Conservation (phyloP, 2,888 invertebrate species). For the Ophion ellenae region DNA sequence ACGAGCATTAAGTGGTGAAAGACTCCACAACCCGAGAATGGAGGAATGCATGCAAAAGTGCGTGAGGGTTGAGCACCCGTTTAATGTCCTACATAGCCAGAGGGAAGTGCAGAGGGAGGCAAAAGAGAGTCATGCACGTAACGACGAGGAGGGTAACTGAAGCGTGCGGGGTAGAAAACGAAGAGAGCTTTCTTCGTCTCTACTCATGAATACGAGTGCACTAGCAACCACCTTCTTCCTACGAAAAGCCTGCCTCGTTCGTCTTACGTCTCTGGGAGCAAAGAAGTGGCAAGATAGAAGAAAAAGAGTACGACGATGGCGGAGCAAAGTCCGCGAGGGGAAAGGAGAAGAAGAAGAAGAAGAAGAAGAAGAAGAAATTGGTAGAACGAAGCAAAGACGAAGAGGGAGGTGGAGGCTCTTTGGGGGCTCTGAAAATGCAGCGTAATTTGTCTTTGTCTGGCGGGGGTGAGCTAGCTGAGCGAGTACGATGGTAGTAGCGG, state of each 20-base stretch:
- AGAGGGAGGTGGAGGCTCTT: slow-evolving; percentile 74
- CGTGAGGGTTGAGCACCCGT: slow-evolving; percentile 80
- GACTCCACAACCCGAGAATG: slow-evolving; percentile 4
- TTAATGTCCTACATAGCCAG: slow-evolving; percentile 79
- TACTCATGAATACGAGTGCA: slow-evolving; percentile 35
- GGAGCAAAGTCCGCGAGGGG: background rate
- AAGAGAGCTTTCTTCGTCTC: slow-evolving; percentile 36
- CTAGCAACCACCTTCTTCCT: slow-evolving; percentile 49
- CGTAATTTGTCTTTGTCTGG: slow-evolving; percentile 84
- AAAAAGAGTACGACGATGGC: slow-evolving; percentile 9
- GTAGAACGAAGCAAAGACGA: slow-evolving; percentile 57
- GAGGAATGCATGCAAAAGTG: slow-evolving; percentile 67
- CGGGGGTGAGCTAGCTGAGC: slow-evolving; percentile 77
- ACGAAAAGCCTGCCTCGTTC: slow-evolving; percentile 57
- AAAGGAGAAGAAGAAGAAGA: slow-evolving; percentile 52
- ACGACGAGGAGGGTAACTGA: slow-evolving; percentile 65
- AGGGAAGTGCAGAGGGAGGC: slow-evolving; percentile 33
- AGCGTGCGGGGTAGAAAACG: slow-evolving; percentile 41
- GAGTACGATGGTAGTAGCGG: slow-evolving; percentile 74
- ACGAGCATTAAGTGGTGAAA: background rate
- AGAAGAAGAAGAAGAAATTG: slow-evolving; percentile 48
- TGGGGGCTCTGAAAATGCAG: slow-evolving; percentile 83
- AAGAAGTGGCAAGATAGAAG: slow-evolving; percentile 33
- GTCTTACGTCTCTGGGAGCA: slow-evolving; percentile 60
- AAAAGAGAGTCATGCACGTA: slow-evolving; percentile 35